Percentiles rank a stretch among this genome's conserved stretches.
These are phyloP conservation scores for Eurytoma californica DNA, from an alignment of 2,888 invertebrate species.

Conservation along the genomic window DNA sequence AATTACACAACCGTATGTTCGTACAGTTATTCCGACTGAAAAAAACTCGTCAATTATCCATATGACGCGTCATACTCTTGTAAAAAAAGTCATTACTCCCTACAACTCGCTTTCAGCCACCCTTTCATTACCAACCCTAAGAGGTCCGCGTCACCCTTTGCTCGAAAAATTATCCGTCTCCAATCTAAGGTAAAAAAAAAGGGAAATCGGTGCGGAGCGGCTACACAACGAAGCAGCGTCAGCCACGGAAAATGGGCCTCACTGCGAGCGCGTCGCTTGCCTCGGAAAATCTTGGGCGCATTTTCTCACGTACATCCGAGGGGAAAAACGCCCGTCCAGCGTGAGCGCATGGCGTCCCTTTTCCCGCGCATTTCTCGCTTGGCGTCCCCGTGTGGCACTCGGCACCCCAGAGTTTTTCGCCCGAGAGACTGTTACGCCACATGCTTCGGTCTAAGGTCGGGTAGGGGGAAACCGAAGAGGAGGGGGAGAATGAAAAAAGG, in stretches of 20 bases:
- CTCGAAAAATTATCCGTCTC: slow-evolving; percentile 2
- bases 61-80: slow-evolving; percentile 3
- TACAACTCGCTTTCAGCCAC: background rate
- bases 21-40: background rate
- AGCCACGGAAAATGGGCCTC: no score
- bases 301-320: background rate
- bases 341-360: background rate
- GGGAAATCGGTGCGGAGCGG: no score
- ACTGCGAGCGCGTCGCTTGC: background rate
- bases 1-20: background rate
- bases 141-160: background rate
- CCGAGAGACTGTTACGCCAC: slow-evolving; percentile 59
- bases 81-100: background rate
- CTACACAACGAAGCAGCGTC: background rate
- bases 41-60: slow-evolving; percentile 22
- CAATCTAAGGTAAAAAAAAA: background rate
- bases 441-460: slow-evolving; percentile 52
- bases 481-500: slow-evolving; percentile 33
- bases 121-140: slow-evolving; percentile 18
- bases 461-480: slow-evolving; percentile 40
- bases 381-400: slow-evolving; percentile 16
- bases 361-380: slow-evolving; percentile 43
- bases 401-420: background rate
- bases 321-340: background rate
- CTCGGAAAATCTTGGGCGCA: background rate